phyloP scores from a whole-genome alignment of 2,797 vertebrate species.

The Aselliscus stoliczkanus region DNA sequence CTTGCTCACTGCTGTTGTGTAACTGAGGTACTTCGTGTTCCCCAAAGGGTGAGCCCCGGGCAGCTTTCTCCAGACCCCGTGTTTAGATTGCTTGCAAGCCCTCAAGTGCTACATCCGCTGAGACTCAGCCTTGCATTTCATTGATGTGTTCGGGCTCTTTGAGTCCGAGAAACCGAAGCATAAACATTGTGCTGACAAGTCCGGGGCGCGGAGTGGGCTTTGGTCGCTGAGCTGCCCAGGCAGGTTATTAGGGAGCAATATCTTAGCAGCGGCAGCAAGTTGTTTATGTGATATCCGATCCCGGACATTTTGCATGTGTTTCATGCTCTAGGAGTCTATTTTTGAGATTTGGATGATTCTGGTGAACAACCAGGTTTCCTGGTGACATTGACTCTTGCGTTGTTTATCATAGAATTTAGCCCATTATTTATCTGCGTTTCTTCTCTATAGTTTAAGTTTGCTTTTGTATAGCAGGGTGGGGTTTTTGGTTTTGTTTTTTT shows the following conservation, averaged over 20 bases:
- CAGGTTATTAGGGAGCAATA: not conserved
- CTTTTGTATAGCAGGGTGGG: not conserved
- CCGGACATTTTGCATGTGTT: slow-evolving; percentile 21
- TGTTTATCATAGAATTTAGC: slow-evolving; percentile 18
- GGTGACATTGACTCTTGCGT: not conserved
- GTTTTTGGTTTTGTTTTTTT: too few species aligned
- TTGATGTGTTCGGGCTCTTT: slow-evolving; percentile 16
- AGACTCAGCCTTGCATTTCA: not conserved
- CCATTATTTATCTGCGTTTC: not conserved
- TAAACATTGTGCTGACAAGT: slow-evolving; percentile 58
- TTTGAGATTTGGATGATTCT: slow-evolving; percentile 16
- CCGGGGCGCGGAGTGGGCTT: not conserved
- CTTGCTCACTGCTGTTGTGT: slow-evolving; percentile 35
- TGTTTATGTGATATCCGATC: slow-evolving; percentile 27
- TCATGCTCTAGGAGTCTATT: not conserved
- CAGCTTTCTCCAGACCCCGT: not conserved
- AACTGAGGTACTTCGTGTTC: slow-evolving; percentile 24
- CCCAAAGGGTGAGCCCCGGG: not conserved
- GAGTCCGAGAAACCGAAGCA: slow-evolving; percentile 33
- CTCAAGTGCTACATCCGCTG: slow-evolving; percentile 18
- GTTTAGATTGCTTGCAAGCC: slow-evolving; percentile 32
- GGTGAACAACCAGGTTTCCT: slow-evolving; percentile 25
- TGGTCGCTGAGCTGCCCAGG: not conserved
- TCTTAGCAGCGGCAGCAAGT: not conserved
- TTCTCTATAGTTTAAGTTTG: not conserved